A percentile compares a stretch with the other conserved stretches of the same genome.
phyloP scores from a whole-genome alignment of 2,113 vertebrate genomes.

The Jacana jacana region DNA sequence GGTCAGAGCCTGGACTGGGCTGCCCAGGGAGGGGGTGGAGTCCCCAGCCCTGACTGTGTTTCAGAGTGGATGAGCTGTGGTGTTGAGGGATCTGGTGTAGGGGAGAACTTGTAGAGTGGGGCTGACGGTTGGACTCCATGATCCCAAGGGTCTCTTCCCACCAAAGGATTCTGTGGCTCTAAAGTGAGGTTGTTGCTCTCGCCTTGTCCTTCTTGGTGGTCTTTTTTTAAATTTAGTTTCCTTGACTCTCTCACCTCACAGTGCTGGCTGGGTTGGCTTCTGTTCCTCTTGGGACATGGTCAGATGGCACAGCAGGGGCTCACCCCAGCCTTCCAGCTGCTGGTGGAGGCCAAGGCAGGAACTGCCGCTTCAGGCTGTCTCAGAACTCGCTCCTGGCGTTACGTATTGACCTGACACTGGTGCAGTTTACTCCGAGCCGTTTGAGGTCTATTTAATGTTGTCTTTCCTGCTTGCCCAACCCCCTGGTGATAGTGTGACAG shows the following conservation, averaged over 20 bases:
- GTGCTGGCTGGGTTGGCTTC: neutral
- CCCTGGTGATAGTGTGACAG: neutral
- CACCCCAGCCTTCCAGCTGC: neutral
- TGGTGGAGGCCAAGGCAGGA: neutral
- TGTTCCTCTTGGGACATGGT: accelerated
- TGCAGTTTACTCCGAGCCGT: accelerated
- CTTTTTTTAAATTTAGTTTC: neutral
- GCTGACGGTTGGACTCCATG: no score
- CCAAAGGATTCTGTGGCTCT: no score
- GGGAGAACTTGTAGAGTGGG: no score
- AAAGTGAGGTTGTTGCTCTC: neutral
- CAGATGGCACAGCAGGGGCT: accelerated
- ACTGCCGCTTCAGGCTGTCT: neutral
- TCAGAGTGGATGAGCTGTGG: no score
- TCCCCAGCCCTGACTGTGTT: no score
- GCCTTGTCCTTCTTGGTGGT: neutral
- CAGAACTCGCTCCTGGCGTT: neutral
- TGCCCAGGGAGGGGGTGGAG: no score
- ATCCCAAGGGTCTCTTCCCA: no score
- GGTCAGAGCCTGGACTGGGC: no score
- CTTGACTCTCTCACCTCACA: neutral
- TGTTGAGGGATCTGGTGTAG: no score
- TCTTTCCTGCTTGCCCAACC: neutral
- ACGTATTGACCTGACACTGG: neutral
- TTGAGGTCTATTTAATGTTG: accelerated